Evolutionary conservation across 2,113 vertebrate genomes (phyloP).

Genomic region (Equus przewalskii): DNA sequence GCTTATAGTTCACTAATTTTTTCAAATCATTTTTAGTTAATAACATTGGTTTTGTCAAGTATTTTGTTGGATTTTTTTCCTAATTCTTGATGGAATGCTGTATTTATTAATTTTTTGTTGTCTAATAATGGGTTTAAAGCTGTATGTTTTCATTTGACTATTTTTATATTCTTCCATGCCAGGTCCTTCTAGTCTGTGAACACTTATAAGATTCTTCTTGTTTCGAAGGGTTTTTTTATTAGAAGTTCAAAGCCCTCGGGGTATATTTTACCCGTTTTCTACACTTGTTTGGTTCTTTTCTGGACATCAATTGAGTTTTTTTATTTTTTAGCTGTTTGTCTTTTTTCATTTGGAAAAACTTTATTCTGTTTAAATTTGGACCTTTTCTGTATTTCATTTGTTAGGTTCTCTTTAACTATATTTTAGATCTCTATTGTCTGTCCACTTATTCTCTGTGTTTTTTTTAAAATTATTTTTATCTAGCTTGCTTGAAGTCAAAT

Average conservation of each 20-base stretch:
- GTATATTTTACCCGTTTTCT: not conserved
- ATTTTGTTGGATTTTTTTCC: not conserved
- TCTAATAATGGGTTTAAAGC: not conserved
- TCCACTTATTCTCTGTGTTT: not conserved
- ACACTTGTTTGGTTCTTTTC: not conserved
- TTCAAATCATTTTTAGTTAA: not conserved
- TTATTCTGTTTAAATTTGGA: not conserved
- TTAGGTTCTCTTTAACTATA: not conserved
- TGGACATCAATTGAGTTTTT: not conserved
- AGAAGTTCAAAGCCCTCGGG: not conserved
- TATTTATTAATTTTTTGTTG: not conserved
- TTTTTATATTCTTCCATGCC: not conserved
- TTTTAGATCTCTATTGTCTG: not conserved
- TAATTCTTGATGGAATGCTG: not conserved
- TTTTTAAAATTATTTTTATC: not conserved
- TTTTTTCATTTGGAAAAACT: not conserved
- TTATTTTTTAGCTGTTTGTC: not conserved
- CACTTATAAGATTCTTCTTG: not conserved
- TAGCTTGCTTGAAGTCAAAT: not conserved
- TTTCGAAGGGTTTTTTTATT: not conserved
- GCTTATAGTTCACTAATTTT: not conserved
- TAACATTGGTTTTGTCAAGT: not conserved
- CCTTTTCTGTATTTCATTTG: not conserved
- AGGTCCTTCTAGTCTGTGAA: not conserved
- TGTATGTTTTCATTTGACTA: not conserved